Evolutionary conservation across 2,797 vertebrate species (phyloP), one percentile per base, ranked within the genome.

Genomic region (Pantherophis vulpinus): DNA sequence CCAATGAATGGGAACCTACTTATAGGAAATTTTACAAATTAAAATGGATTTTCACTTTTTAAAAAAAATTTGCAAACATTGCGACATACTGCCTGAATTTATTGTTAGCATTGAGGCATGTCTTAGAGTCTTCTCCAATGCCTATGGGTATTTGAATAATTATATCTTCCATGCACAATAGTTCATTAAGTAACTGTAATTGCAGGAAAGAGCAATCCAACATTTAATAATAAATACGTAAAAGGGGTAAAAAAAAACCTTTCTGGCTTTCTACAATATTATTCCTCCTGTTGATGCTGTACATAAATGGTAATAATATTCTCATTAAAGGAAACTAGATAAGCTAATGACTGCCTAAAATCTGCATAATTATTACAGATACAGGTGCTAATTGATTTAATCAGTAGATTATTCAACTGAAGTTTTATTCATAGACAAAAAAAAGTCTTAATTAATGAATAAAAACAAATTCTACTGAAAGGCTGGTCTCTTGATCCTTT

Each of bases 351-450:
- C 11, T 83, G 1, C 20, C 54, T 91, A 16, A 91, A 92, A 27
- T 55, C 94, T 94, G 74, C 16, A 37, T 95, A 56, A 13, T 93
- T 95, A n/a, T 4, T 18, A 88, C 32, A 12, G 5, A 63, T 92
- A 55, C 86, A 92, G 32, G 37, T 59, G 54, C 59, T 89, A 92
- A 89, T 79, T 32, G 25, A 92, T 59, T 74, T 58, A 88, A 79
- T 92, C 91, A 88, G 23, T 70, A 70, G 32, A 47, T 89, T 88
- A 89, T 92, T 88, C 63, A 59, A 11, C 27, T 47, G 32, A 92
- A 59, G 54, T 59, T 83, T 60, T 60, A 61, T 14, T 32, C 55
- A 42, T 13, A 25, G 56, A 60, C 66, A 89, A 89, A 92, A 92
- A 86, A 61, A 27, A 92, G 83, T n/a, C 79, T 55, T 42, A 59